Base-by-base conservation (phyloP, 2,888 invertebrate genomes). In the Ormyrus thymus region DNA sequence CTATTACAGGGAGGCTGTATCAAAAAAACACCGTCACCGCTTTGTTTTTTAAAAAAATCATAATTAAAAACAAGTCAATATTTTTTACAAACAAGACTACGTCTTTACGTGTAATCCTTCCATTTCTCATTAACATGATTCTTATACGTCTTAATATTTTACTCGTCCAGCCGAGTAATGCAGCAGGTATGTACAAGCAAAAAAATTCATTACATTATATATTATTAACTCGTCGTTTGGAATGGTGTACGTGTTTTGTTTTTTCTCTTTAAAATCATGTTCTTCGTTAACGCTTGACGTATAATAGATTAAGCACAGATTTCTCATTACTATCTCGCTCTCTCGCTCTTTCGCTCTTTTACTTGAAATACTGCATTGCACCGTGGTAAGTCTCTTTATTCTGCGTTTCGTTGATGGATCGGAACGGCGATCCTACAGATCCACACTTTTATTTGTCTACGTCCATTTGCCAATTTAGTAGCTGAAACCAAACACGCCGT, bases 11-110 rank as follows among this genome's bases (percentile, higher is more conserved):
- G 29, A 29, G 29, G 29, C 29, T 29, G 29, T 29, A 29, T 29
- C 29, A 29, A 29, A 29, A 29, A 29, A 29, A 29, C 29, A 29
- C 29, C 29, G 29, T 29, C 29, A 29, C 55, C 9, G 11, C 7
- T 7, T 13, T 55, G 55, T 13, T 13, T 13, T 55, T n/a, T 7
- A 29, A 29, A 29, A 29, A 29, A 29, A 29, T 29, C 29, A 29
- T 29, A 29, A 29, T 29, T 29, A 29, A 29, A 29, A 29, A 29
- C 29, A 29, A 29, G 29, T 29, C 29, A 29, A 29, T 29, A 29
- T 56, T 80, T 77, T 80, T 80, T 80, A 80, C 73, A 80, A 77
- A 80, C 76, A 69, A 77, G 43, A 71, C 74, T 74, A 74, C 50
- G 48, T 74, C 56, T 50, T 71, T 71, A 64, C 74, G 45, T 58